These are phyloP conservation scores for Chirona hameri DNA, from an alignment of 2,888 invertebrate genomes.

Conservation along the genomic window DNA sequence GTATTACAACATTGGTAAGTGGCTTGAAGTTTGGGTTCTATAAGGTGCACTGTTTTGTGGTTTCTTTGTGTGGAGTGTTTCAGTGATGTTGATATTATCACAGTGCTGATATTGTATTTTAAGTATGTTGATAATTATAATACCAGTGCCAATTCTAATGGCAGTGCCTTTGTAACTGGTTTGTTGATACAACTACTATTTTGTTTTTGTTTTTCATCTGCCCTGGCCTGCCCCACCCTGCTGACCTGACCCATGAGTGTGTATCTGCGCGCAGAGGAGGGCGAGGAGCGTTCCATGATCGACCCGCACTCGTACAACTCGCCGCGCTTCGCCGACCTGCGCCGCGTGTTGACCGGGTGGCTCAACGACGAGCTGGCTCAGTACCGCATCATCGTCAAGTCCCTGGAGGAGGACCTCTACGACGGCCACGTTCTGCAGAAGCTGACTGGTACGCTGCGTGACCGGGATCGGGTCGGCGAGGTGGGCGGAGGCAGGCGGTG, in stretches of 20 bases:
- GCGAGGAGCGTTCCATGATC: slow-evolving; percentile 94
- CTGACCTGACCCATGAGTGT: slow-evolving; percentile 36
- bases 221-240: not conserved
- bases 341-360: slow-evolving; percentile 90
- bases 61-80: too few species aligned
- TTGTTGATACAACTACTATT: too few species aligned
- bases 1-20: slow-evolving; percentile 81
- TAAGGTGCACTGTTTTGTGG: too few species aligned
- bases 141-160: too few species aligned
- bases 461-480: not conserved
- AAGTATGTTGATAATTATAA: too few species aligned
- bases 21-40: too few species aligned
- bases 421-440: slow-evolving; percentile 58
- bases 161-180: too few species aligned
- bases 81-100: too few species aligned
- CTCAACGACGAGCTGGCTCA: slow-evolving; percentile 96
- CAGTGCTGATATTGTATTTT: too few species aligned
- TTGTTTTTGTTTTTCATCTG: not conserved
- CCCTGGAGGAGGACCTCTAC: slow-evolving; percentile 56
- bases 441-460: slow-evolving; percentile 47
- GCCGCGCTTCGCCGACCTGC: slow-evolving; percentile 76
- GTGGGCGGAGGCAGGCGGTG: too few species aligned
- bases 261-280: slow-evolving; percentile 91
- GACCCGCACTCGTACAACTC: slow-evolving; percentile 84
- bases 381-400: slow-evolving; percentile 92